Evolutionary conservation across 2,888 invertebrate genomes (phyloP).

Genomic region (Drosophila engyochracea): DNA sequence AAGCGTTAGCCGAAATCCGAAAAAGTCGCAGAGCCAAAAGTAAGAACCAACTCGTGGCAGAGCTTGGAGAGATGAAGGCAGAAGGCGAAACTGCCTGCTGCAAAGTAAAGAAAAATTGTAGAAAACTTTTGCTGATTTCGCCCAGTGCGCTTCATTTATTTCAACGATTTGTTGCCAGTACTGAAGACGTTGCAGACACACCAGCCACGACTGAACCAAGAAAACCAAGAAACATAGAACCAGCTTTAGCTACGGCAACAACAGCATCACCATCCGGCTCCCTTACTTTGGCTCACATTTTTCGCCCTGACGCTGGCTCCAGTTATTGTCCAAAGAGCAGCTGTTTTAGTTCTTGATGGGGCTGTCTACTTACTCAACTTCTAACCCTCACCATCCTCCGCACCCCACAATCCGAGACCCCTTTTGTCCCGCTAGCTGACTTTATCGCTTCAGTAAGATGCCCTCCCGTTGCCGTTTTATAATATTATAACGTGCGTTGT

Average conservation of each 20-base stretch:
- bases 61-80: constrained; percentile 5
- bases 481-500: constrained; percentile 81
- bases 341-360: constrained; percentile 80
- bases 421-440: constrained; percentile 47
- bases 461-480: constrained; percentile 72
- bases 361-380: constrained; percentile 51
- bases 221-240: constrained; percentile 16
- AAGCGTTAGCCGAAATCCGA: constrained; percentile 75
- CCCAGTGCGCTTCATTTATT: constrained; percentile 82
- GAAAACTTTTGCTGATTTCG: constrained; percentile 81
- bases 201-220: constrained; percentile 28
- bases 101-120: constrained; percentile 79
- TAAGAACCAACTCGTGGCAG: constrained; percentile 58
- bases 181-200: constrained; percentile 40
- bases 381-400: background rate
- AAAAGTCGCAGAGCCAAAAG: constrained; percentile 76
- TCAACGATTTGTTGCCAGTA: constrained; percentile 79
- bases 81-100: constrained; percentile 52
- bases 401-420: background rate
- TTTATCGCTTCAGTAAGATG: constrained; percentile 78
- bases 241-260: constrained; percentile 21
- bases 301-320: constrained; percentile 22
- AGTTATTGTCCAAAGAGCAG: constrained; percentile 75
- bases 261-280: constrained; percentile 14
- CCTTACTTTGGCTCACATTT: constrained; percentile 2